Percentiles rank a stretch among this genome's conserved stretches.
phyloP scores from a whole-genome alignment of 2,113 vertebrate species.

The Ranitomeya imitator region DNA sequence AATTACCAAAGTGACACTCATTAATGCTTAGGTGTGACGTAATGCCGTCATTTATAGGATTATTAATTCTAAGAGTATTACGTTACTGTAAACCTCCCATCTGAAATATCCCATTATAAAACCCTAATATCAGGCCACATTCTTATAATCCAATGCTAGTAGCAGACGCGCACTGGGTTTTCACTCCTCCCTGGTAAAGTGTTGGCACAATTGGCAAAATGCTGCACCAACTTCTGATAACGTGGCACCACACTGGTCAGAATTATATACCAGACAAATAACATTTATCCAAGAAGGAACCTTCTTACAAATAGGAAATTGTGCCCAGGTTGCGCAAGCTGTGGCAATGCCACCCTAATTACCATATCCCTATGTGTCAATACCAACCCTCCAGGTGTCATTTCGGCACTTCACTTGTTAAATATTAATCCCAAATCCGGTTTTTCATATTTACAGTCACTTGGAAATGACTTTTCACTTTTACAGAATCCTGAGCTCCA shows the following conservation, averaged over 20 bases:
- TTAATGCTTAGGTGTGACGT: neutral
- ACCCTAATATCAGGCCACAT: too few species aligned
- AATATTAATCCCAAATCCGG: neutral
- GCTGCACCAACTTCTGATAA: neutral
- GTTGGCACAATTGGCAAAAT: too few species aligned
- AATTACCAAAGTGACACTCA: neutral
- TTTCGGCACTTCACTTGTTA: neutral
- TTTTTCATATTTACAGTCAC: neutral
- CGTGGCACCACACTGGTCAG: too few species aligned
- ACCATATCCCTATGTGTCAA: neutral
- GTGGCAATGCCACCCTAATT: neutral
- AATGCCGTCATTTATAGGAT: neutral
- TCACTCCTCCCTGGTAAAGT: too few species aligned
- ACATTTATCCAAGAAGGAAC: neutral
- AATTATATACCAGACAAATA: too few species aligned
- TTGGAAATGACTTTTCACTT: neutral
- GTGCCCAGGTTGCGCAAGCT: neutral
- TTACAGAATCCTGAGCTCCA: neutral
- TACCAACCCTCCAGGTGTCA: neutral
- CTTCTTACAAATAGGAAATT: neutral
- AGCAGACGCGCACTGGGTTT: too few species aligned
- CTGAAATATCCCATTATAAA: too few species aligned
- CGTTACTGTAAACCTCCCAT: too few species aligned
- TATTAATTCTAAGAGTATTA: neutral
- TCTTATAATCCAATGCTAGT: too few species aligned